phyloP scores from a whole-genome alignment of 2,113 vertebrate genomes.

The Cryptomyrus ogoouensis region DNA sequence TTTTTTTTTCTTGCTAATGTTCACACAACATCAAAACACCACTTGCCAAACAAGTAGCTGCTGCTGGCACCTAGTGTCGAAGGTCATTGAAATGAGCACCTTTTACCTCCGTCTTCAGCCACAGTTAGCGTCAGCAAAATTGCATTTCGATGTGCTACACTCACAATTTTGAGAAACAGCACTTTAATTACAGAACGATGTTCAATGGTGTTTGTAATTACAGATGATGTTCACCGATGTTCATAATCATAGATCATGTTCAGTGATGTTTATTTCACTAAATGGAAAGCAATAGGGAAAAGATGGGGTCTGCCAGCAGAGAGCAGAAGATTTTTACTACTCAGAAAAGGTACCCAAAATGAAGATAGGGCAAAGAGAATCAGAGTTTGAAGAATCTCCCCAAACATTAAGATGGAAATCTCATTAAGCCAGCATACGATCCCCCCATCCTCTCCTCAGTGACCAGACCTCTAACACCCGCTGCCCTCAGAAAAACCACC shows the following conservation, averaged over 20 bases:
- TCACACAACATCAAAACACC: not conserved
- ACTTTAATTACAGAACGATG: not conserved
- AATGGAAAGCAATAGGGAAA: not conserved
- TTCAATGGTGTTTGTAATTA: not conserved
- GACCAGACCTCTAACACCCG: not conserved
- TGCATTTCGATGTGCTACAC: not conserved
- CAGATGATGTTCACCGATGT: not conserved
- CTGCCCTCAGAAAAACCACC: not conserved
- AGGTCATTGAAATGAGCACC: not conserved
- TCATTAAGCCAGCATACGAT: not conserved
- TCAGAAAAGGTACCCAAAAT: not conserved
- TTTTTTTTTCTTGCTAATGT: not conserved
- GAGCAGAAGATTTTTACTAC: not conserved
- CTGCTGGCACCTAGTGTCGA: not conserved
- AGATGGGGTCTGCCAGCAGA: not conserved
- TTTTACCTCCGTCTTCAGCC: not conserved
- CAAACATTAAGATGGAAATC: not conserved
- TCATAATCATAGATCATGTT: not conserved
- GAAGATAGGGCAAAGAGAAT: not conserved
- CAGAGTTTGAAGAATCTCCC: not conserved
- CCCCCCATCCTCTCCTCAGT: not conserved
- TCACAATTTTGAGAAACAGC: not conserved
- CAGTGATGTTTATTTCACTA: not conserved
- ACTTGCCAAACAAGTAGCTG: not conserved
- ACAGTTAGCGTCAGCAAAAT: not conserved